Base-by-base conservation (phyloP, 2,113 vertebrate species). In the Colinus virginianus region DNA sequence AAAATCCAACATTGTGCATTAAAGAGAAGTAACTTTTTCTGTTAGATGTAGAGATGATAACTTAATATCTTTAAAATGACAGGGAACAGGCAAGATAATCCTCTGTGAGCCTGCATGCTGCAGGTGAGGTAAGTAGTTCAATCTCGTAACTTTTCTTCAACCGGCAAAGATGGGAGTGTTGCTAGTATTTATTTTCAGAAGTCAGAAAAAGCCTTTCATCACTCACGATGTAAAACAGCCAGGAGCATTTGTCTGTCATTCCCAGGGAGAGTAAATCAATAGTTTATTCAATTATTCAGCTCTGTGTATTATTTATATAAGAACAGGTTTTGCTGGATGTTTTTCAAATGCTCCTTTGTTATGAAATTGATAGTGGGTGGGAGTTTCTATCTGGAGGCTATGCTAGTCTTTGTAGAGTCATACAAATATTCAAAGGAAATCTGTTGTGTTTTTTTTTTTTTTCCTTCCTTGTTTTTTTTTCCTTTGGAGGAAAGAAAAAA, bases 261-360 rank as follows among this genome's bases (percentile, higher is more conserved):
- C 46, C 61, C 61, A 95, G 18, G 36, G 26, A 81, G 64, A 69
- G 38, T 62, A 92, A 91, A 94, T 74, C 72, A 75, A 36, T 69
- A 38, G 11, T 78, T 95, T 68, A 51, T 87, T 86, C 38, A n/a
- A 36, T 85, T 91, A 62, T 81, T 93, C 71, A 85, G 32, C 21
- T 7, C 10, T 43, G 14, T 36, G 28, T 68, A 25, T 78, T 69
- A 55, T 88, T 92, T 87, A 66, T 63, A 49, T 45, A 87, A 64
- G 9, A 36, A n/a, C 21, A 69, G 32, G 11, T 42, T 83, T 86
- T 94, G 53, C 62, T 71, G 53, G 45, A 56, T 69, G 22, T 53
- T 93, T 90, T 89, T 90, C 45, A 74, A 69, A 34, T 71, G 45
- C 75, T 80, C 11, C 7, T 78, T 87, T 70, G 16, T 76, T 66